Evolutionary conservation across 2,888 invertebrate species (phyloP), one percentile per base, ranked within the genome.

Genomic region (Bursaphelenchus okinawaensis): DNA sequence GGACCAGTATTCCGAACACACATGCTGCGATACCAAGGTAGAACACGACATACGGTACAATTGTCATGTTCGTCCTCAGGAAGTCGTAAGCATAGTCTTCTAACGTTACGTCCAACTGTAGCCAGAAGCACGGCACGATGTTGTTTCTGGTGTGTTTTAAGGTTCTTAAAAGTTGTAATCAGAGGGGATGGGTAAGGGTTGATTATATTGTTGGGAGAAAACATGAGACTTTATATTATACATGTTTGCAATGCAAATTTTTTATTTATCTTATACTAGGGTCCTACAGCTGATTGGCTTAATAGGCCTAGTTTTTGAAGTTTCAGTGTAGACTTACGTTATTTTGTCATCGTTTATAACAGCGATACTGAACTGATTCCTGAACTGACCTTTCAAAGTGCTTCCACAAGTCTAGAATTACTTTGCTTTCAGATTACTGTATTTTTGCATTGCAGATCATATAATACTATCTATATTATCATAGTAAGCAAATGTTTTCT

Each of bases 301-400:
- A 59, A 54, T 8, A 59, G 58, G 58, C 8, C 20, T 59, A 9
- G 9, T 59, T n/a, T 56, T 7, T n/a, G 29, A n/a, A 9, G 22
- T 22, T 8, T n/a, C 4, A 23, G 19, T 20, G 1, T 24, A 7
- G 7, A n/a, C 59, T 26, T 19, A 59, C 60, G 60, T 59, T 22
- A 59, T 59, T n/a, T 24, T 20, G 2, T 50, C 16, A 22, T 20
- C 50, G 27, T 19, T 60, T 55, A 73, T 75, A 19, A 77, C 63
- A 8, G 77, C 74, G 55, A 77, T 57, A 24, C 64, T 69, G 4
- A 75, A 61, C 66, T 76, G 75, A 69, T 70, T 72, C 56, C 74
- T 52, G 67, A 77, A 75, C 6, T 51, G 50, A 3, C 74, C 77
- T 27, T 73, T 69, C 4, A 77, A 65, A 1, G 76, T 72, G 55